Conservation (phyloP, 2,888 invertebrate species). For the Archaeoteleia sp. region DNA sequence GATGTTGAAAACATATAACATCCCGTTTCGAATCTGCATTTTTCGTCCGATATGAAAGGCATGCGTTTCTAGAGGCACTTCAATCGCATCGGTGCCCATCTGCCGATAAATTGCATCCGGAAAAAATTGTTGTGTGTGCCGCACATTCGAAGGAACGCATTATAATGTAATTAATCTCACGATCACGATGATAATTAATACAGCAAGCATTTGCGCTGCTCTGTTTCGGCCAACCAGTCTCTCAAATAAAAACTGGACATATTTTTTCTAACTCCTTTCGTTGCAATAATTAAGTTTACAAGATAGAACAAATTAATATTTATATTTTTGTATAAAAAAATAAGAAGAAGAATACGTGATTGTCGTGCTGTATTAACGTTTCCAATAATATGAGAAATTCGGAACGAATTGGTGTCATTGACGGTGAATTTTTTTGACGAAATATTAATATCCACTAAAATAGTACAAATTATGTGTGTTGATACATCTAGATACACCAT, state of each 20-base stretch:
- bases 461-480: conserved; percentile 30
- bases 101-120: conserved; percentile 55
- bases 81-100: conserved; percentile 48
- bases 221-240: conserved; percentile 38
- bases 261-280: too few species aligned
- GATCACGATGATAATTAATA: conserved; percentile 51
- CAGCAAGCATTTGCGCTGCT: conserved; percentile 37
- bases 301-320: too few species aligned
- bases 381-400: too few species aligned
- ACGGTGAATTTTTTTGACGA: not conserved
- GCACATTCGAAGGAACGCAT: conserved; percentile 47
- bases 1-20: conserved; percentile 8
- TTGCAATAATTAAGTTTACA: too few species aligned
- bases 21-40: conserved; percentile 46
- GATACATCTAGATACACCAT: conserved; percentile 16
- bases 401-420: too few species aligned
- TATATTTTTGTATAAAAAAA: too few species aligned
- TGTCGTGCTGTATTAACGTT: too few species aligned
- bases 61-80: conserved; percentile 44
- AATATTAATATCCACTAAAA: conserved; percentile 15
- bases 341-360: too few species aligned
- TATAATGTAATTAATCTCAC: conserved; percentile 52
- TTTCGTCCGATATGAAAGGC: conserved; percentile 35
- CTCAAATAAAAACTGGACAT: conserved; percentile 11
- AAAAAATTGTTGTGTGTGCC: conserved; percentile 37